phyloP scores from a whole-genome alignment of 2,797 vertebrate species.

The Bovichtus variegatus region DNA sequence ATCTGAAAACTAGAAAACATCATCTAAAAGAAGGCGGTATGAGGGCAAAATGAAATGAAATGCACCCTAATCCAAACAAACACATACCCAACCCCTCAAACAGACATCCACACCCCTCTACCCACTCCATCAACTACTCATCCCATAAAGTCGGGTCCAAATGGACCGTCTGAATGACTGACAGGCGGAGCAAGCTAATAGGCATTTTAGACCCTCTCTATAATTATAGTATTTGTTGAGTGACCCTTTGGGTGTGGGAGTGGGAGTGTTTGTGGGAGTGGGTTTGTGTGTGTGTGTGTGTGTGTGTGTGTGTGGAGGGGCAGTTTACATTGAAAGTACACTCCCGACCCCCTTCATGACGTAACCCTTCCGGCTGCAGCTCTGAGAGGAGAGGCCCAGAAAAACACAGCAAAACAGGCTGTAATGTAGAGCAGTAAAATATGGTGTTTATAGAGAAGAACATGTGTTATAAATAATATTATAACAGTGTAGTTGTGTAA shows the following conservation, averaged over 20 bases:
- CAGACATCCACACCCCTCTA: background rate
- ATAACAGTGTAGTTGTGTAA: background rate
- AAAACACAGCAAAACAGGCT: background rate
- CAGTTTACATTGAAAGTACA: constrained; percentile 28
- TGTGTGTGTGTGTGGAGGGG: constrained; percentile 1
- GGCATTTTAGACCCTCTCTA: constrained; percentile 58
- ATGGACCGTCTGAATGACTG: background rate
- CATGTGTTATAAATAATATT: too few relatives aligned
- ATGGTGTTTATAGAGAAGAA: background rate
- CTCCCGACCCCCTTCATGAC: constrained; percentile 2
- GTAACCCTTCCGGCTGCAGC: background rate
- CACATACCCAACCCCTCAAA: background rate
- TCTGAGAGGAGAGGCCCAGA: background rate
- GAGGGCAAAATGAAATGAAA: background rate
- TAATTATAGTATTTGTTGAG: constrained; percentile 66
- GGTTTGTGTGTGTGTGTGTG: background rate
- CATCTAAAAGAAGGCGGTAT: background rate
- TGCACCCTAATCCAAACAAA: background rate
- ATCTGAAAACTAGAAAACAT: background rate
- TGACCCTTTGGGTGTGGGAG: constrained; percentile 45
- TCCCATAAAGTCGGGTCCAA: background rate
- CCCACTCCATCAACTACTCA: too few relatives aligned
- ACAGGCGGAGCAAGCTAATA: constrained; percentile 8
- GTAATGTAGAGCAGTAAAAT: background rate
- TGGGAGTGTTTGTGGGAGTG: constrained; percentile 3